Evolutionary conservation across 2,888 invertebrate genomes (phyloP), one percentile per base, ranked within the genome.

Genomic region (Hirtodrosophila duncani): DNA sequence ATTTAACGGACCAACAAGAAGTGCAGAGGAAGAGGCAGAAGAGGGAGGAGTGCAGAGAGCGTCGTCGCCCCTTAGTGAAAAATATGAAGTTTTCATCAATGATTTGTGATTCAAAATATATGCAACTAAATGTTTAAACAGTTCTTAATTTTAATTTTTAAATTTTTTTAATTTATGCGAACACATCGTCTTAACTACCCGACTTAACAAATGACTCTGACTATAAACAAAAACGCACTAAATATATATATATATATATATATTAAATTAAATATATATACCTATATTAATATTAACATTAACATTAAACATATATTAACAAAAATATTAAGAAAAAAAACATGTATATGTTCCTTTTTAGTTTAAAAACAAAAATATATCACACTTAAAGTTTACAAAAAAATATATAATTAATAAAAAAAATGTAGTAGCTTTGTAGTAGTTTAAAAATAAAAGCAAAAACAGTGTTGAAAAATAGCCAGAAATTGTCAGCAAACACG

Each of bases 1-100:
- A 82, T 79, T 83, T 65, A 83, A 81, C 83, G 83, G 81, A 82
- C 83, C 82, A 82, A 82, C 80, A 82, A 70, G 72, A 77, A 75
- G 81, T 79, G 79, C 74, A 83, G 84, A n/a, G n/a, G n/a, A n/a
- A n/a, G n/a, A n/a, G n/a, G n/a, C n/a, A n/a, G n/a, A n/a, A n/a
- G n/a, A n/a, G n/a, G n/a, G n/a, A n/a, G n/a, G n/a, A n/a, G n/a
- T n/a, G n/a, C n/a, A n/a, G n/a, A n/a, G n/a, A 84, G 84, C 78
- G 75, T 78, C 81, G 72, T 81, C 84, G 84, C 85, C 82, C 78
- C 75, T 82, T 81, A 60, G 81, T 70, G 69, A 72, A 50, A 64
- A 66, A 65, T 65, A 61, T 59, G 63, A 67, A 66, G 79, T 84
- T 84, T 84, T 83, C 81, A 84, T 84, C 84, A 84, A 84, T 84